Evolutionary conservation across 2,888 invertebrate species (phyloP).

Genomic region (Sarcophaga carnaria): DNA sequence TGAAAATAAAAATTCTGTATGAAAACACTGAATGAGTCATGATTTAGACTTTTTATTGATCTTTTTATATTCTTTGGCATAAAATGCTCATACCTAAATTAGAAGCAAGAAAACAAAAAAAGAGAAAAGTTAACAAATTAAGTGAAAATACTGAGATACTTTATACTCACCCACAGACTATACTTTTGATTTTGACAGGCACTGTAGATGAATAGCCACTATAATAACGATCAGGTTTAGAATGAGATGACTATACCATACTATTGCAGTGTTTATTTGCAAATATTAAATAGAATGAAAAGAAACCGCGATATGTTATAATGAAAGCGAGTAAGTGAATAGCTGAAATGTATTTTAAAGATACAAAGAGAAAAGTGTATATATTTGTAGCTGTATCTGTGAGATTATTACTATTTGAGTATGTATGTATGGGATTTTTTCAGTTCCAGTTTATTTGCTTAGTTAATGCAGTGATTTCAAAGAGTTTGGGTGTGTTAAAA

Average conservation of each 20-base stretch:
- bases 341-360: conserved; percentile 38
- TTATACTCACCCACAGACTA: background rate
- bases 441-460: conserved; percentile 57
- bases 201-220: conserved; percentile 22
- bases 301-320: background rate
- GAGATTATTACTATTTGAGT: conserved; percentile 15
- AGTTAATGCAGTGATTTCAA: conserved; percentile 76
- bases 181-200: conserved; percentile 2
- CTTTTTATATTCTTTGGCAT: background rate
- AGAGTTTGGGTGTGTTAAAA: conserved; percentile 78
- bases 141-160: conserved; percentile 9
- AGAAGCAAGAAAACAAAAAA: background rate
- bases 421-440: conserved; percentile 32
- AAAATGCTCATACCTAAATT: conserved; percentile 1
- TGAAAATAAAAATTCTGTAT: conserved; percentile 31
- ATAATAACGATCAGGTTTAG: conserved; percentile 35
- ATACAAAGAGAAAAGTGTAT: background rate
- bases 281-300: background rate
- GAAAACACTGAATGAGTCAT: conserved; percentile 54
- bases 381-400: conserved; percentile 49
- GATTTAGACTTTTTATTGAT: background rate
- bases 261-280: background rate
- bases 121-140: no score
- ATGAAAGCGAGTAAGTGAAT: background rate
- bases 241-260: conserved; percentile 22